A percentile compares a stretch with the other conserved stretches of the same genome.
Evolutionary conservation across 2,113 vertebrate species (phyloP).

Genomic region (Setophaga coronata): DNA sequence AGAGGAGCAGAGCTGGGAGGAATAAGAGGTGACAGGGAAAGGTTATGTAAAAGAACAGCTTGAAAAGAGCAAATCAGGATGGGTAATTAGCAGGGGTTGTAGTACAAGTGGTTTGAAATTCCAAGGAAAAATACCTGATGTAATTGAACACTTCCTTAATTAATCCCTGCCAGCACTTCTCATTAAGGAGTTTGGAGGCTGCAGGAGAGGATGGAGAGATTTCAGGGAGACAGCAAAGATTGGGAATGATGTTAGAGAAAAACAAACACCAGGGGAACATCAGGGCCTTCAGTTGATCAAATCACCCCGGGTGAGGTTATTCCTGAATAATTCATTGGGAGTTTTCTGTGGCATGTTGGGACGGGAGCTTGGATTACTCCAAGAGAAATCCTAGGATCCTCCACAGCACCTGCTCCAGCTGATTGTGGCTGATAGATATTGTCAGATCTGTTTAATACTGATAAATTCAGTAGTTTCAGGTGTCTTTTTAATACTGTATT

Average conservation of each 20-base stretch:
- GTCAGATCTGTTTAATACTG: not conserved
- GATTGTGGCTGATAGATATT: not conserved
- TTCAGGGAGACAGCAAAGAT: not conserved
- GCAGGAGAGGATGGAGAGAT: not conserved
- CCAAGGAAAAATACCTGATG: not conserved
- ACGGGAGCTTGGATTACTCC: not conserved
- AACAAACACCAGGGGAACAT: not conserved
- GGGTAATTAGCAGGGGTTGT: not conserved
- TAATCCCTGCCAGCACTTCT: not conserved
- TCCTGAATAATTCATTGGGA: not conserved
- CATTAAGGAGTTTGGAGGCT: not conserved
- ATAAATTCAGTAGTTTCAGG: not conserved
- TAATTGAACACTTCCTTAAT: not conserved
- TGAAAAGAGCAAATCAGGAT: not conserved
- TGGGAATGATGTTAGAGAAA: not conserved
- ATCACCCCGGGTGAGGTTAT: not conserved
- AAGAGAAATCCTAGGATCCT: not conserved
- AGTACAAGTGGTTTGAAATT: not conserved
- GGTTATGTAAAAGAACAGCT: not conserved
- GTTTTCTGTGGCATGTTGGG: rapidly evolving
- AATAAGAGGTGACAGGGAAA: not conserved
- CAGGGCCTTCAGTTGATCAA: not conserved
- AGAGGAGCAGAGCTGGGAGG: not conserved
- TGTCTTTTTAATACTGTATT: not conserved
- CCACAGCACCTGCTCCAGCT: not conserved